A percentile compares a stretch with the other conserved stretches of the same genome.
phyloP scores from a whole-genome alignment of 2,113 vertebrate genomes.

The human (Homo sapiens) region GRCh38 chr9:103101001-103101500 shows the following conservation, averaged over 20 bases:
- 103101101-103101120: not conserved
- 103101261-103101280: not conserved
- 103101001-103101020: not conserved
- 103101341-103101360: not conserved
- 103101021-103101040: not conserved
- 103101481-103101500: not conserved
- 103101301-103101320: not conserved
- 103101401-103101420: not conserved
- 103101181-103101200: not conserved
- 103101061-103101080: not conserved
- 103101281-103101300: not conserved
- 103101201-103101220: not conserved
- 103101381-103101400: not conserved
- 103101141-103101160: not conserved
- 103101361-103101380: not conserved
- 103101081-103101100: not conserved
- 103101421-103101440: not conserved
- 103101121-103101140: not conserved
- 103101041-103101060: not conserved
- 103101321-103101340: not conserved
- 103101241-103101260: not conserved
- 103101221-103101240: not conserved
- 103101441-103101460: not conserved
- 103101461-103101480: not conserved
- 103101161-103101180: not conserved